Conservation (phyloP, 1,140 invertebrate species). For the Papilio aristodemus region DNA sequence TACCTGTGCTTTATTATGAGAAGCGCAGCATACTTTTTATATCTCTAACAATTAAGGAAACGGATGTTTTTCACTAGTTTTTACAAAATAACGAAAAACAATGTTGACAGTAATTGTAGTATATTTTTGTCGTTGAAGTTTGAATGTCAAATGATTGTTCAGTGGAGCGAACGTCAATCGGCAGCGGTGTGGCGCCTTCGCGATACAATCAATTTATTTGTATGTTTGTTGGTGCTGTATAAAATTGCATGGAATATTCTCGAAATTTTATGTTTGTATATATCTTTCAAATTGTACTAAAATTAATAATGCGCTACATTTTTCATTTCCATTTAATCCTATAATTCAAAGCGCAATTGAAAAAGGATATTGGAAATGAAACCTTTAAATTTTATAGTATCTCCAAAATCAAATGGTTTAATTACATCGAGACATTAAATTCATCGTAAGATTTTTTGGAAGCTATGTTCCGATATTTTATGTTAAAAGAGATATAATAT, state of each 20-base stretch:
- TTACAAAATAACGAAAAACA: not conserved
- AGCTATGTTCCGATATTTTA: too few relatives aligned
- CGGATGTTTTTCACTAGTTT: conserved; percentile 1
- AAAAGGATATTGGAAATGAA: not conserved
- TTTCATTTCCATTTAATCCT: too few relatives aligned
- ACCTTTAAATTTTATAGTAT: too few relatives aligned
- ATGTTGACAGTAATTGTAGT: not conserved
- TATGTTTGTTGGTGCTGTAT: not conserved
- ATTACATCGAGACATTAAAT: too few relatives aligned
- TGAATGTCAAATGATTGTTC: conserved; percentile 19
- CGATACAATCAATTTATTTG: conserved; percentile 3
- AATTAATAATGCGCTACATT: too few relatives aligned
- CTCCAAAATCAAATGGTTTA: too few relatives aligned
- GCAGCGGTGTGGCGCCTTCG: not conserved
- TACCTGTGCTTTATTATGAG: not conserved
- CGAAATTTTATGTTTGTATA: not conserved
- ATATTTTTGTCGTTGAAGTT: not conserved
- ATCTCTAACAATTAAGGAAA: not conserved
- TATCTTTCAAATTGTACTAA: too few relatives aligned
- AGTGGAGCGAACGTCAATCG: not conserved
- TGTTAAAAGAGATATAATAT: too few relatives aligned
- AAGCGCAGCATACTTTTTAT: not conserved
- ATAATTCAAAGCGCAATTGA: too few relatives aligned
- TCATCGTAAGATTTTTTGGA: too few relatives aligned
- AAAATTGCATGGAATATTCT: not conserved